Evolutionary conservation across 1,140 invertebrate genomes (phyloP), one percentile per base, ranked within the genome.

Genomic region (Drosophila burlai): DNA sequence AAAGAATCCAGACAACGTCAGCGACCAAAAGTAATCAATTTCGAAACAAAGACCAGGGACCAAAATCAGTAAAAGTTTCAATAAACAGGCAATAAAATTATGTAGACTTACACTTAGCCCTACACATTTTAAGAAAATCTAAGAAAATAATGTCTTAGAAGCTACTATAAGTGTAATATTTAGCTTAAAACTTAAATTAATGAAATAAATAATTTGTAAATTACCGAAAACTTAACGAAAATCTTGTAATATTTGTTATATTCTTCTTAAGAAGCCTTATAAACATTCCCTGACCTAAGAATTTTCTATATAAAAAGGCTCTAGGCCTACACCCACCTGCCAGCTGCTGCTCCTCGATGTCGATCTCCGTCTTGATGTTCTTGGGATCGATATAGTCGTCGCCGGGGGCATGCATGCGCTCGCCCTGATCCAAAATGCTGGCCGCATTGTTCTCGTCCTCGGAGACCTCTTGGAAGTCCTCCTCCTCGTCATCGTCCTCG

Each of bases 391-490:
- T 84, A 16, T 80, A 76, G 49, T 87, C 90, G 3, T 79, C 77
- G 43, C 54, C 76, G 45, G 80, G 49, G 2, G 76, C 78, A 50
- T 92, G 74, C 1, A 92, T 77, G 13, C 92, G 67, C 93, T 93
- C 92, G 16, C 92, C 92, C 55, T 93, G 92, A 65, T 92, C 94
- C 65, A 94, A 93, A 67, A 94, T 94, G 26, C 93, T 83, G 11
- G 93, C 84, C 15, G 94, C 94, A 21, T 91, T 92, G 31, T 94
- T 94, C 63, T 95, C 95, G 58, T 95, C 94, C 18, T 94, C 94
- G 29, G 94, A 94, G 3, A 96, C 95, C 81, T 96, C 95, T 80
- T 96, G 95, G 63, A 95, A 94, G 86, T 96, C 95, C 71, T 96
- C 95, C 73, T 95, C 95, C 80, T 96, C 96, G 63, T 87, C 84